phyloP scores from a whole-genome alignment of 2,797 vertebrate genomes.

The Monodelphis domestica region DNA sequence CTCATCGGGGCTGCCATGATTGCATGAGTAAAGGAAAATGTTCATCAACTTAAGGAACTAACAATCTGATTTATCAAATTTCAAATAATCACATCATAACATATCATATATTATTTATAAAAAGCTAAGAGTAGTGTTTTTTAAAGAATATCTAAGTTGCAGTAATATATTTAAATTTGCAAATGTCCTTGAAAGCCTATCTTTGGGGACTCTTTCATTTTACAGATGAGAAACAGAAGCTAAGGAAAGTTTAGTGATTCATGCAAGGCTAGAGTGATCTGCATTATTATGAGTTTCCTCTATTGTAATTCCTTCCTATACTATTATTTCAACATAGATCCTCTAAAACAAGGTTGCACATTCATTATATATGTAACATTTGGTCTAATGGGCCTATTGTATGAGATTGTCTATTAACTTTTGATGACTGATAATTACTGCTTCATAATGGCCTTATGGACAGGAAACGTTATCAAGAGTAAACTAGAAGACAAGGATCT shows the following conservation, averaged over 20 bases:
- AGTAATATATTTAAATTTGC: background rate
- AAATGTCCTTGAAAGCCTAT: background rate
- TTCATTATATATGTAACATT: background rate
- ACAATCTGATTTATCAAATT: constrained; percentile 58
- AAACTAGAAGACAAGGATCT: background rate
- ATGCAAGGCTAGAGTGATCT: background rate
- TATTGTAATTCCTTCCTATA: background rate
- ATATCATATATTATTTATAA: background rate
- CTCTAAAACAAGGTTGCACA: background rate
- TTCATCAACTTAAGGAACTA: constrained; percentile 61
- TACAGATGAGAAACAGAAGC: background rate
- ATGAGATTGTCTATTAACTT: background rate
- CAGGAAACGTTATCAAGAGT: background rate
- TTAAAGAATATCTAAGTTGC: background rate
- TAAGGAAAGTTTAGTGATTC: background rate
- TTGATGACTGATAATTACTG: background rate
- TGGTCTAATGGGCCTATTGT: background rate
- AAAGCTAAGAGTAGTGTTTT: background rate
- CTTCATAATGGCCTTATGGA: background rate
- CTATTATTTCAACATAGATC: background rate
- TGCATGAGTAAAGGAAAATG: constrained; percentile 66
- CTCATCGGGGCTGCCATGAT: constrained; percentile 65
- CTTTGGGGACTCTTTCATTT: background rate
- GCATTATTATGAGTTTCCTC: background rate
- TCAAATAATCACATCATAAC: background rate